Evolutionary conservation across 2,888 invertebrate species (phyloP).

Genomic region (Elegia similella): DNA sequence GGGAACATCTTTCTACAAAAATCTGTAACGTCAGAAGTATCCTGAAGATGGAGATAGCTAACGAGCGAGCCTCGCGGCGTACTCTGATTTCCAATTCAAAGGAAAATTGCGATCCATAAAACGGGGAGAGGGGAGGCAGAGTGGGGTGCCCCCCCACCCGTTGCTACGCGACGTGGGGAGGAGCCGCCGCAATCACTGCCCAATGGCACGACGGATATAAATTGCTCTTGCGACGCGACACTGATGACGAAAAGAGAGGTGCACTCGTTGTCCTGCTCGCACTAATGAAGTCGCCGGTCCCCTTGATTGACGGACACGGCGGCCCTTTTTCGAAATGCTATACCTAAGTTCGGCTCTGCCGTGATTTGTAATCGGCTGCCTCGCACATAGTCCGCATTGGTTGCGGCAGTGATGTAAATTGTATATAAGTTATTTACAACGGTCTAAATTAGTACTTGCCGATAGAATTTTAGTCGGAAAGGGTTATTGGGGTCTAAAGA

Average conservation of each 20-base stretch:
- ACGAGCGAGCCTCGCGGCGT: slow-evolving; percentile 70
- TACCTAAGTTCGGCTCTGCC: slow-evolving; percentile 63
- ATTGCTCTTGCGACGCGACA: slow-evolving; percentile 78
- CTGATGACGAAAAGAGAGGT: slow-evolving; percentile 60
- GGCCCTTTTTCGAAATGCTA: slow-evolving; percentile 70
- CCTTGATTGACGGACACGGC: slow-evolving; percentile 73
- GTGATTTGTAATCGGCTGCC: slow-evolving; percentile 66
- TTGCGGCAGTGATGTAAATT: slow-evolving; percentile 21
- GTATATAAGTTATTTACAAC: neutral
- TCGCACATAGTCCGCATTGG: slow-evolving; percentile 42
- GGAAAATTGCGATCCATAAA: slow-evolving; percentile 82
- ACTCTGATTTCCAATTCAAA: slow-evolving; percentile 83
- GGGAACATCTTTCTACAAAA: slow-evolving; percentile 72
- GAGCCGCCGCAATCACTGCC: slow-evolving; percentile 82
- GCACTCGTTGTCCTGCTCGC: slow-evolving; percentile 46
- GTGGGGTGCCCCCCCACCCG: slow-evolving; percentile 68
- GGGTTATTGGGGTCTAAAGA: no score
- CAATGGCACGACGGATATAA: slow-evolving; percentile 83
- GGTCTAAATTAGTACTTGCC: neutral
- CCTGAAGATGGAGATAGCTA: slow-evolving; percentile 74
- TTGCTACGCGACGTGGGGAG: slow-evolving; percentile 85
- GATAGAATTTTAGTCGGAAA: no score
- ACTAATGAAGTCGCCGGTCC: slow-evolving; percentile 77
- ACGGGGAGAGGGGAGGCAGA: slow-evolving; percentile 51
- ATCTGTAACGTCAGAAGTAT: slow-evolving; percentile 69